These are phyloP conservation scores for Trachemys scripta DNA, from an alignment of 2,113 vertebrate species.

Conservation along the genomic window DNA sequence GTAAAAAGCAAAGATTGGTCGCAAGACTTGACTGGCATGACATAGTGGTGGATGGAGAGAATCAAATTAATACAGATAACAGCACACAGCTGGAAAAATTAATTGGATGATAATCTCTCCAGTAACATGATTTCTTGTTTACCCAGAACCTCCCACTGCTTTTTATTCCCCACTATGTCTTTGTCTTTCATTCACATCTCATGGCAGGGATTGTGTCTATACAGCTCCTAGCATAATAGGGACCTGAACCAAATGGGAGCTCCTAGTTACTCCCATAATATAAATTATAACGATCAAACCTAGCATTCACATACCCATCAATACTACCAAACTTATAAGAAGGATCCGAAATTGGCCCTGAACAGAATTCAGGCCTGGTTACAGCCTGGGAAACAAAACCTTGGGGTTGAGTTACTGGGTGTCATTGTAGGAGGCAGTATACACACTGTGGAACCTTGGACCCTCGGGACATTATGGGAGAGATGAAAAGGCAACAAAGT, in stretches of 20 bases:
- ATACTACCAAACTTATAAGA: background rate
- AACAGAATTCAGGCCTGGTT: background rate
- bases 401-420: background rate
- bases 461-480: background rate
- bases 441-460: background rate
- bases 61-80: background rate
- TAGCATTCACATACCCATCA: background rate
- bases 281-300: background rate
- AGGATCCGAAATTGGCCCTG: background rate
- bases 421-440: background rate
- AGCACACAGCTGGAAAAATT: background rate
- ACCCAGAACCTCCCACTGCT: background rate
- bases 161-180: background rate
- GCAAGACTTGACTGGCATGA: too few relatives aligned
- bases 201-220: background rate
- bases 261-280: background rate
- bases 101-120: background rate
- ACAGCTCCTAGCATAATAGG: background rate
- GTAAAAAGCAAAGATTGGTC: background rate
- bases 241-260: background rate
- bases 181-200: background rate
- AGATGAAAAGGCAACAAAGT: background rate
- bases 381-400: background rate
- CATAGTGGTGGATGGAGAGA: background rate
- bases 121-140: background rate